Percentiles rank a stretch among this genome's conserved stretches.
These are phyloP conservation scores for Argyrosomus regius DNA, from an alignment of 2,797 vertebrate genomes.

Conservation along the genomic window DNA sequence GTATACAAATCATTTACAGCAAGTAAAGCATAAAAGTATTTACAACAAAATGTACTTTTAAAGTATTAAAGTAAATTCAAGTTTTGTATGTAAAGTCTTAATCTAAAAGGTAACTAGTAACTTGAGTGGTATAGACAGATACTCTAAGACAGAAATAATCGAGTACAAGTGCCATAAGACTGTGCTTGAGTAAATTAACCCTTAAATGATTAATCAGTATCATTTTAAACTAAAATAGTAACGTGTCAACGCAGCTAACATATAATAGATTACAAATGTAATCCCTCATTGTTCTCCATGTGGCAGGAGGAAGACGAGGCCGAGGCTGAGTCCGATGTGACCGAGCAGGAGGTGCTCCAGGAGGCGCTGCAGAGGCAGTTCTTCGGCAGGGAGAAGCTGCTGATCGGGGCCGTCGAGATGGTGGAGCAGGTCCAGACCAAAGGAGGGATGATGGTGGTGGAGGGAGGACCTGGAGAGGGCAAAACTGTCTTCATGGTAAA, in stretches of 20 bases:
- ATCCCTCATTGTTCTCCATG: neutral
- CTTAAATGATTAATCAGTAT: no score
- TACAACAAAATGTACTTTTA: neutral
- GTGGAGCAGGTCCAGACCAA: constrained; percentile 74
- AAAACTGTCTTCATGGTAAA: constrained; percentile 93
- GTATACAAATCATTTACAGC: no score
- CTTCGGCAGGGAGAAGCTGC: constrained; percentile 82
- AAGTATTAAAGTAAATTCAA: neutral
- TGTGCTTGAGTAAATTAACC: no score
- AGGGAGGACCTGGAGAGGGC: constrained; percentile 86
- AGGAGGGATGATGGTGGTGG: constrained; percentile 85
- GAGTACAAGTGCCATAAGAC: no score
- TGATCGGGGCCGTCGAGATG: constrained; percentile 65
- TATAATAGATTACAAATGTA: neutral
- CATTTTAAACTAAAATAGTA: neutral
- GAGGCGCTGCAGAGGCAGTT: constrained; percentile 82
- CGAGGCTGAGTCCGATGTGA: constrained; percentile 57
- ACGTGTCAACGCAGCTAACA: no score
- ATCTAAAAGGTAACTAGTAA: neutral
- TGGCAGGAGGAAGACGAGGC: constrained; percentile 66
- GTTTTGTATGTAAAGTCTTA: no score
- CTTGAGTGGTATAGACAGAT: neutral
- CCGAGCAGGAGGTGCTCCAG: constrained; percentile 86
- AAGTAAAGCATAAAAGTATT: neutral
- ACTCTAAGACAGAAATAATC: neutral